A percentile compares a stretch with the other conserved stretches of the same genome.
phyloP scores from a whole-genome alignment of 2,113 vertebrate species.

The Lophotis ruficrista region DNA sequence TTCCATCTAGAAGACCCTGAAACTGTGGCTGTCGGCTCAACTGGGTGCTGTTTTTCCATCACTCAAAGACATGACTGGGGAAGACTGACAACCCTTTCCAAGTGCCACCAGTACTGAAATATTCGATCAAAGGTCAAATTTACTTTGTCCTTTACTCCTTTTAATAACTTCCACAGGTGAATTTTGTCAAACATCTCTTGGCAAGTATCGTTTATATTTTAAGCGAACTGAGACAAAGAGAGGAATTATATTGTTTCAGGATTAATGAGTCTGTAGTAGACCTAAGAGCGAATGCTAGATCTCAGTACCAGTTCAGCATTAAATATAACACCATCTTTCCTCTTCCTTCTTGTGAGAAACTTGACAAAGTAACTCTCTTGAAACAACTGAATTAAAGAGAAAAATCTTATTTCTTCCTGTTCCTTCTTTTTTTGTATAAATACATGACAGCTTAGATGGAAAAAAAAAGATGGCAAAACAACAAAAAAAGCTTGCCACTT shows the following conservation, averaged over 20 bases:
- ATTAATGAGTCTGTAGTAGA: neutral
- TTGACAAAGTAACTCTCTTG: neutral
- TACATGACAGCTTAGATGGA: neutral
- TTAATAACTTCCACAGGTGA: neutral
- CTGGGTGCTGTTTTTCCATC: neutral
- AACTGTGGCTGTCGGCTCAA: neutral
- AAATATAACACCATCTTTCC: neutral
- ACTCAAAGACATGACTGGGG: rapidly evolving
- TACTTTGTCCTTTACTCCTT: neutral
- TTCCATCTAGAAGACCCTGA: neutral
- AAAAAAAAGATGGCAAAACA: neutral
- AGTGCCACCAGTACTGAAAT: neutral
- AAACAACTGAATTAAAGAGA: neutral
- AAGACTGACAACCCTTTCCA: neutral
- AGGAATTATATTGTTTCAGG: neutral
- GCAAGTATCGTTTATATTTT: neutral
- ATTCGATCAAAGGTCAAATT: neutral
- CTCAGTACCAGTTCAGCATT: neutral
- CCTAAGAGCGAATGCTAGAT: neutral
- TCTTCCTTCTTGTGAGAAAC: neutral
- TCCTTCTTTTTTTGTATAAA: neutral
- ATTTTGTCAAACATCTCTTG: neutral
- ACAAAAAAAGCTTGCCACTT: neutral
- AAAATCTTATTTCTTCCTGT: neutral
- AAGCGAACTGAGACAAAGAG: neutral